Base-by-base conservation (phyloP, 2,888 invertebrate species). In the Myopa testacea region DNA sequence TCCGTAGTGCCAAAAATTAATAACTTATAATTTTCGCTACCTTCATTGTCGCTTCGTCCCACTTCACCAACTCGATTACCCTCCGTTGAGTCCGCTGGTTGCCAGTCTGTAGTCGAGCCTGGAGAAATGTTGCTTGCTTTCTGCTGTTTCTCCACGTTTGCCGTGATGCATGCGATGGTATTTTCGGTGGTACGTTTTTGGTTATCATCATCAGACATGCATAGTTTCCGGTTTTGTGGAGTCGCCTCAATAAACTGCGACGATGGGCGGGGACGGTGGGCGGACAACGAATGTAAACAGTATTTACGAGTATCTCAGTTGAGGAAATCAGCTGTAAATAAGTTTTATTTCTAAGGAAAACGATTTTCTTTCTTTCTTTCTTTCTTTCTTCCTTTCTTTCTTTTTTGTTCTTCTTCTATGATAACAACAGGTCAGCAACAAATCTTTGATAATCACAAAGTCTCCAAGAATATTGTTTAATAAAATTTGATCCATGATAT, bases 211-310 rank as follows among this genome's bases (percentile, higher is more conserved):
- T 65, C 38, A 38, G 38, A 65, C 38, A 65, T 65, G 65, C 65
- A 65, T 7, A 65, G 65, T 65, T 65, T 65, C 34, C 4, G 65
- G 65, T 14, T 65, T 65, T 38, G 65, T 8, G 38, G 65, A 65
- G 14, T 37, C 34, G 37, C 38, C 38, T 62, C 8, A 19, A 62
- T 10, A n/a, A 19, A 62, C 26, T 26, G 34, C 4, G 62, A 26
- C 19, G 62, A n/a, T 62, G 34, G 65, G 37, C 34, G 26, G 26
- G 26, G 62, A 4, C 19, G 62, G 10, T 62, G 34, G 65, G 37
- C 34, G 34, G 38, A 12, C 5, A 38, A 38, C 6, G 14, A 34
- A 37, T 38, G 38, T 6, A 37, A 65, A 65, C 6, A 65, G 4
- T 62, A 62, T 62, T 65, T 38, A 65, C 34, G 65, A 62, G 3